Conservation (phyloP, 92 coral and sea anemone species). For the Phenganax marumi region DNA sequence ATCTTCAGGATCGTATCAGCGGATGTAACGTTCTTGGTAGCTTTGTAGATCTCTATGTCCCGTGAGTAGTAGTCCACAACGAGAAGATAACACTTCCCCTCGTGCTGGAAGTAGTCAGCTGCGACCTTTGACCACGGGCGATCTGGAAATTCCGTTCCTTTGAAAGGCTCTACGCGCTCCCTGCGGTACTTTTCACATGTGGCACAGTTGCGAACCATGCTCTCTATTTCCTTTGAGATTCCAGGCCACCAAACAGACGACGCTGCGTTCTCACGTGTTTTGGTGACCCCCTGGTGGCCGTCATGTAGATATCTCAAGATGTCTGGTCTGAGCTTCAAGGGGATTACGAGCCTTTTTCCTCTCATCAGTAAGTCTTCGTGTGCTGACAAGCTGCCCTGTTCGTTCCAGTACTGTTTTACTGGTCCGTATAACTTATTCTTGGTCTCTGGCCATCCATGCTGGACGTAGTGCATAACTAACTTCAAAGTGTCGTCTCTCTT, state of each 20-base stretch:
- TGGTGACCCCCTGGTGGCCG: slow-evolving; percentile 42
- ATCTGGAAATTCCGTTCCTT: slow-evolving; percentile 36
- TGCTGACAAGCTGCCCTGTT: slow-evolving; percentile 2
- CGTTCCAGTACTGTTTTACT: not conserved
- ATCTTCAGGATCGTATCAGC: slow-evolving; percentile 30
- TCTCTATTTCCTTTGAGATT: slow-evolving; percentile 27
- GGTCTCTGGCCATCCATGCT: too few relatives aligned
- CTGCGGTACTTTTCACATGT: not conserved
- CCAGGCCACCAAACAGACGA: slow-evolving; percentile 44
- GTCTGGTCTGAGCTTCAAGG: slow-evolving; percentile 27
- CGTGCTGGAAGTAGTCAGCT: slow-evolving; percentile 45
- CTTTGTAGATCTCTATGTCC: slow-evolving; percentile 51
- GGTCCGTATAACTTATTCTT: too few relatives aligned
- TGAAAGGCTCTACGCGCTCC: not conserved
- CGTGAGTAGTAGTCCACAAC: slow-evolving; percentile 30
- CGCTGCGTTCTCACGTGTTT: slow-evolving; percentile 35
- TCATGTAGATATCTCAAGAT: slow-evolving; percentile 33
- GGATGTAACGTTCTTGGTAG: slow-evolving; percentile 18
- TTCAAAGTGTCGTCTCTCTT: slow-evolving; percentile 27
- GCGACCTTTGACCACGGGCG: slow-evolving; percentile 37
- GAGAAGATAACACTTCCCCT: slow-evolving; percentile 2
- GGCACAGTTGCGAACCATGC: slow-evolving; percentile 32
- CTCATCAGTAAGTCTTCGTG: slow-evolving; percentile 28
- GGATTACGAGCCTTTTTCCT: slow-evolving; percentile 18
- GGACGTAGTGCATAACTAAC: too few relatives aligned